Evolutionary conservation across 2,888 invertebrate species (phyloP), one percentile per base, ranked within the genome.

Genomic region (Rhimphoctona megacephalus): DNA sequence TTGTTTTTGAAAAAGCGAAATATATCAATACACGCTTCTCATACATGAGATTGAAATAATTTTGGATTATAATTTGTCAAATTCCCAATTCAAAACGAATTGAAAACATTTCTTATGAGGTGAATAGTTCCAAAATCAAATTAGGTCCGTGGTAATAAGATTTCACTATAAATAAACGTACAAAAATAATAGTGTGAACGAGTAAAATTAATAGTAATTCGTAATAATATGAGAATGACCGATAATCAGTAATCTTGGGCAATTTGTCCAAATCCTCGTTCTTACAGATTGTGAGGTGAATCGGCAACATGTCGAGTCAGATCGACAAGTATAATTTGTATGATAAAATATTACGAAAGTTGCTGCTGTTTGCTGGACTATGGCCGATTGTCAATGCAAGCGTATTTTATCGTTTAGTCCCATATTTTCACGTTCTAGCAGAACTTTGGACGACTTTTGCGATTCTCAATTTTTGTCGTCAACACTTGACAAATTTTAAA

Each of bases 381-480:
- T 87, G 85, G 87, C 88, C 88, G 11, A 46, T 67, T 11, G 36
- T 22, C 1, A 54, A 49, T 79, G 80, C 74, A 4, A 76, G 79
- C 14, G n/a, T 67, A 22, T 66, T 73, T 0, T 77, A 73, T 30
- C 25, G 78, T 25, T 19, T 83, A 7, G 66, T 79, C 0, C 74
- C 78, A 6, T 67, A 82, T 25, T 1, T 82, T 61, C 81, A 76
- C 39, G 33, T 43, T 6, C 4, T 83, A 1, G 73, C 79, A 1
- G 78, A 54, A 9, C 3, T 67, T 4, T 6, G 80, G 8, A 77
- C 80, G 36, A 70, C 43, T 3, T 73, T 49, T 9, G 83, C 87
- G 0, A 49, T 88, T 33, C 36, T 88, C 5, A 81, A 74, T 22
- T 89, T 89, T 67, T 89, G 87, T 49, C 11, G 79, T 14, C 67